Base-by-base conservation (phyloP, 1,140 invertebrate species). In the Magallana angulata region DNA sequence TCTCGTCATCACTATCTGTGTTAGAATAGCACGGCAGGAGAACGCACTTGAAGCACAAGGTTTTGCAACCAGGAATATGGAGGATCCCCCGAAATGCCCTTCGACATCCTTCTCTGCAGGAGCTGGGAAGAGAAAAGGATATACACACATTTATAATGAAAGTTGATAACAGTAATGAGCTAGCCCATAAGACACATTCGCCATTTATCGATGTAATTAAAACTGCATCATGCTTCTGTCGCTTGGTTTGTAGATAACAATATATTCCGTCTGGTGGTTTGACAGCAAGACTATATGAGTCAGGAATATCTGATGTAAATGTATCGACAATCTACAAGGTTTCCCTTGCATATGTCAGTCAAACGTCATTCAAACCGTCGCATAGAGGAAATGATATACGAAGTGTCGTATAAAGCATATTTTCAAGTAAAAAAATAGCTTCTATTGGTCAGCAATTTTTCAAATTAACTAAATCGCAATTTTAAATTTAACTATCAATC, bases 1-100 rank as follows among this genome's bases (percentile, higher is more conserved):
- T 88, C 76, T 88, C 87, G 9, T 88, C 87, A 71, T 88, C 87
- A 57, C 87, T 88, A 57, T 88, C 87, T 14, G 62, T 81, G 9
- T 71, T 71, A 58, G 82, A 88, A 62, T 83, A 88, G 58, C 64
- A 86, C 6, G 84, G 84, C 59, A 56, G 71, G 14, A 88, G 80
- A 68, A 88, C 56, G 48, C 87, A 88, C 36, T 88, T 88, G 48
- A 82, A 88, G 68, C 87, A 88, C 12, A 88, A 58, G 36, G 84
- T 82, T 82, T 88, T 88, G 85, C 87, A 88, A 57, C 87, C 87
- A 58, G 87, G 87, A 24, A 88, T 82, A 12, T 57, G 24, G 7
- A 88, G 83, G 57, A 84, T 81, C 82, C 87, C 84, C 18, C 84
- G 58, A 30, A 88, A 85, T 58, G 68, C 76, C 24, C 84, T 58